A percentile compares a stretch with the other conserved stretches of the same genome.
phyloP scores from a whole-genome alignment of 2,888 invertebrate genomes.

The Stramonita haemastoma region DNA sequence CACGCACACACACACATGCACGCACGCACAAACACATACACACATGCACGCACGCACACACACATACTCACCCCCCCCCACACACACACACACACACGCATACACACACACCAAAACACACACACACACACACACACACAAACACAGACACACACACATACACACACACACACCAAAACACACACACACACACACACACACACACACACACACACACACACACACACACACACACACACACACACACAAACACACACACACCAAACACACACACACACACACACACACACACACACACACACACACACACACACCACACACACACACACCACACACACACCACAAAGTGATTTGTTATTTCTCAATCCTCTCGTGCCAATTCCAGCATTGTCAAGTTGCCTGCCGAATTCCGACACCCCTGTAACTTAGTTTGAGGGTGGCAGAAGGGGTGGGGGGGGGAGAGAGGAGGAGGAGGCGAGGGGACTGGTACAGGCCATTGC shows the following conservation, averaged over 20 bases:
- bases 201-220: constrained; percentile 1
- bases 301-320: not conserved
- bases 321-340: too few relatives aligned
- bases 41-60: not conserved
- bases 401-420: too few relatives aligned
- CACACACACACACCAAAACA: not conserved
- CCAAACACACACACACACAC: not conserved
- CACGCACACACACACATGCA: not conserved
- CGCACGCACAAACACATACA: not conserved
- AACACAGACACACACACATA: not conserved
- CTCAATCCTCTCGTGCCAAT: too few relatives aligned
- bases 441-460: not conserved
- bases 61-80: not conserved
- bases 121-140: not conserved
- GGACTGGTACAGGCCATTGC: not conserved
- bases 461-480: not conserved
- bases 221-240: not conserved
- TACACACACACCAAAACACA: not conserved
- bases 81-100: not conserved
- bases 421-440: not conserved
- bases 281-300: constrained; percentile 1
- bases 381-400: too few relatives aligned
- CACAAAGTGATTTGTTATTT: too few relatives aligned
- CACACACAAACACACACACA: not conserved
- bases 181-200: not conserved